Percentiles rank a stretch among this genome's conserved stretches.
Conservation (phyloP, 2,113 vertebrate species). For the Mustela lutreola region DNA sequence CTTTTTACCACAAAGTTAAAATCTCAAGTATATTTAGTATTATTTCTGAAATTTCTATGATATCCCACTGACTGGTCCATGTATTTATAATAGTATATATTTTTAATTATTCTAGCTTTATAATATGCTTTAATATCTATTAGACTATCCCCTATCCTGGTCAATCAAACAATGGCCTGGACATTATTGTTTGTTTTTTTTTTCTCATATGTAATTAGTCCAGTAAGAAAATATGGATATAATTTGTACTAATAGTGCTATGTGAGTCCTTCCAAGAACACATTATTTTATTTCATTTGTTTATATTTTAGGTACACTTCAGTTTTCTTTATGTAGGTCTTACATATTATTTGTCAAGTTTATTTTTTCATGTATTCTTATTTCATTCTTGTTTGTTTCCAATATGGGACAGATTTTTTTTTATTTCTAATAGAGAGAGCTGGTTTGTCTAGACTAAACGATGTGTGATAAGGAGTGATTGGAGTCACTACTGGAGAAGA, state of each 20-base stretch:
- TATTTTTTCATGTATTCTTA: background rate
- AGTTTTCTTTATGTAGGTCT: background rate
- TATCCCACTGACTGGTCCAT: background rate
- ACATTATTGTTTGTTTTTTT: background rate
- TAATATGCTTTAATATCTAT: background rate
- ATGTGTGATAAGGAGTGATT: background rate
- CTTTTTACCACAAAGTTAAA: background rate
- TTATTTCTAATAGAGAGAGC: background rate
- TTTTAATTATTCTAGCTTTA: slow-evolving; percentile 1
- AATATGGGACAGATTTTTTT: background rate
- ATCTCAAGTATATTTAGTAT: background rate
- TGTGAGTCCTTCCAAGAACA: background rate
- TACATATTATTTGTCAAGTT: background rate
- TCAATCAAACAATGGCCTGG: background rate
- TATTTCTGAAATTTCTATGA: background rate
- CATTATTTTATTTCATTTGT: background rate
- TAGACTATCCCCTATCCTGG: background rate
- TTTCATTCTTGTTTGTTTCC: background rate
- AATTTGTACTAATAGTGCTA: background rate
- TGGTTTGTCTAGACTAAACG: background rate
- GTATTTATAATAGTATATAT: background rate
- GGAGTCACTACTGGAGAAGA: background rate
- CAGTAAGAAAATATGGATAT: background rate
- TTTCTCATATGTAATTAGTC: background rate
- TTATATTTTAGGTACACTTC: background rate